A percentile compares a stretch with the other conserved stretches of the same genome.
phyloP scores from a whole-genome alignment of 2,888 invertebrate species.

The Xestia sexstrigata region DNA sequence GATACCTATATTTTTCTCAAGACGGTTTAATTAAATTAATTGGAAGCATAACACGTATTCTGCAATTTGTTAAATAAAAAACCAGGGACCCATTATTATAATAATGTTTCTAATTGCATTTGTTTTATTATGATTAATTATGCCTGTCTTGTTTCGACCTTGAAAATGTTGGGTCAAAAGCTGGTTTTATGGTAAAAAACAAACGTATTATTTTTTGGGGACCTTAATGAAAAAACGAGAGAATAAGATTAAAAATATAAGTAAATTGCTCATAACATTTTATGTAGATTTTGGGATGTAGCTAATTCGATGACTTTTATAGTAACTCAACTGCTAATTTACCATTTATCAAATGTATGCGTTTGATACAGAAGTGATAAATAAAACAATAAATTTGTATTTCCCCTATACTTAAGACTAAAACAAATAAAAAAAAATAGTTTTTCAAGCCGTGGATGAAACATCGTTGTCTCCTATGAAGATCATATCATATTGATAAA shows the following conservation, averaged over 20 bases:
- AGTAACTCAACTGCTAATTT: not conserved
- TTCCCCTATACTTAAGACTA: too few relatives aligned
- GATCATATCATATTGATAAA: slow-evolving; percentile 19
- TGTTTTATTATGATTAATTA: slow-evolving; percentile 24
- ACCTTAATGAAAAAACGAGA: not conserved
- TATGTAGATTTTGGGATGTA: not conserved
- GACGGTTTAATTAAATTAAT: slow-evolving; percentile 12
- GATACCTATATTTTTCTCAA: not conserved
- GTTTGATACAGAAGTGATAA: not conserved
- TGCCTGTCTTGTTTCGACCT: slow-evolving; percentile 31
- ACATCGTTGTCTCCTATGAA: not conserved
- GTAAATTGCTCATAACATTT: not conserved
- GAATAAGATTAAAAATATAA: not conserved
- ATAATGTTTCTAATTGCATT: slow-evolving; percentile 21
- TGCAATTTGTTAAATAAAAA: slow-evolving; percentile 36
- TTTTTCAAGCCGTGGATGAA: not conserved
- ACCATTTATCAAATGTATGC: not conserved
- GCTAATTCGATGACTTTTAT: not conserved
- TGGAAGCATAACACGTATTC: not conserved
- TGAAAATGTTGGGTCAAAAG: slow-evolving; percentile 2
- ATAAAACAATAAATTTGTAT: not conserved
- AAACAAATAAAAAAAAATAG: too few relatives aligned
- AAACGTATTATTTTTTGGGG: slow-evolving; percentile 1
- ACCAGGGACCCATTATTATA: not conserved
- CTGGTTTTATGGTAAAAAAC: not conserved